These are phyloP conservation scores for Hirudo medicinalis DNA, from an alignment of 1,140 invertebrate species.

Conservation along the genomic window DNA sequence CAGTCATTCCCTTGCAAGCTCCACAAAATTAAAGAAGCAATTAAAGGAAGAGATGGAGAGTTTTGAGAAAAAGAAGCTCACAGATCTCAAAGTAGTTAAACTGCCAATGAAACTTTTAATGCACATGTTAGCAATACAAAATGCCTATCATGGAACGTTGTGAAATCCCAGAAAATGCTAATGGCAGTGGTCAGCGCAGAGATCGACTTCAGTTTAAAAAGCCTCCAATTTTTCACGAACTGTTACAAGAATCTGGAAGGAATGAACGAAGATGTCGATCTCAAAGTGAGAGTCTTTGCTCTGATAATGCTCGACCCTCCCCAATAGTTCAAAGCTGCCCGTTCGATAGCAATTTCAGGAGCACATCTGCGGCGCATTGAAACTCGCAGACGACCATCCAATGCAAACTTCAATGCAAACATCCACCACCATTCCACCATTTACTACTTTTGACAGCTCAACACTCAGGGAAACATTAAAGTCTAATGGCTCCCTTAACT, in stretches of 20 bases:
- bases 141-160: not conserved
- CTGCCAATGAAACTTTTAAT: constrained; percentile 3
- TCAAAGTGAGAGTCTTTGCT: not conserved
- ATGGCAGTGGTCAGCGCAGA: not conserved
- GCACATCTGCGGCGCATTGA: not conserved
- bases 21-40: not conserved
- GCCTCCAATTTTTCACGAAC: constrained; percentile 4
- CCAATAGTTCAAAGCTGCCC: not conserved
- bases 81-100: constrained; percentile 1
- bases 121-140: not conserved
- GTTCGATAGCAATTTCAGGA: not conserved
- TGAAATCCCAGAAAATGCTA: not conserved
- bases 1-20: not conserved
- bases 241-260: constrained; percentile 1
- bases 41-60: not conserved
- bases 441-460: not conserved
- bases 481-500: not conserved
- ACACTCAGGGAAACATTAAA: not conserved
- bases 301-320: not conserved
- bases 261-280: constrained; percentile 2
- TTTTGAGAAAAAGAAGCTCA: constrained; percentile 5
- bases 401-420: not conserved
- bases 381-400: not conserved
- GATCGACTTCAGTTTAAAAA: constrained; percentile 3
- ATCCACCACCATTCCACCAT: not conserved